phyloP scores from a whole-genome alignment of 2,113 vertebrate species.

The Pelmatolapia mariae region DNA sequence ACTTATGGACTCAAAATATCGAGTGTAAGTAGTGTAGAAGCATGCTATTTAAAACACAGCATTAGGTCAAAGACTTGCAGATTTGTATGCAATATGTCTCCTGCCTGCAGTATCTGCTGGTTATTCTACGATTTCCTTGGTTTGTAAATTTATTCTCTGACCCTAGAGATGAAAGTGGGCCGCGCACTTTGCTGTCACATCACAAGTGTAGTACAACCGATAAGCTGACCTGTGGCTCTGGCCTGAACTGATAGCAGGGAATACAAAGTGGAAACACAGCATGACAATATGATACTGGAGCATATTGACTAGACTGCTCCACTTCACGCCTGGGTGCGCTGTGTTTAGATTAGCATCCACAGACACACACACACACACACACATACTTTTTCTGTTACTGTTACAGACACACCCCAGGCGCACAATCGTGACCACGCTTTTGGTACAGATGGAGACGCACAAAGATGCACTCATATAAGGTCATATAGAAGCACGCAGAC shows the following conservation, averaged over 20 bases:
- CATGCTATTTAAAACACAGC: background rate
- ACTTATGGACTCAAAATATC: background rate
- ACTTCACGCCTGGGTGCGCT: constrained; percentile 46
- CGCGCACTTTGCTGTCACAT: background rate
- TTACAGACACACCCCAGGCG: background rate
- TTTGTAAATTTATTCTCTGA: background rate
- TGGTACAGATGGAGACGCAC: background rate
- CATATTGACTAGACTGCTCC: constrained; percentile 41
- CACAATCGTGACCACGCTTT: background rate
- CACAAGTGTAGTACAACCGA: background rate
- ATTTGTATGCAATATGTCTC: background rate
- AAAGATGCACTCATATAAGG: background rate
- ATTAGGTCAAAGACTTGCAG: background rate
- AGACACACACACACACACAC: background rate
- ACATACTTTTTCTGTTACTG: background rate
- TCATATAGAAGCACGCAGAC: background rate
- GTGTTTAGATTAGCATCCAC: constrained; percentile 24
- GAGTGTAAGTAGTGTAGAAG: background rate
- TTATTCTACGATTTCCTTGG: background rate
- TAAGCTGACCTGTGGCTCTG: background rate
- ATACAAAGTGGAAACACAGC: constrained; percentile 27
- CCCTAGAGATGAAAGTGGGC: background rate
- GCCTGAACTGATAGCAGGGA: background rate
- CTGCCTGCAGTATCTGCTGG: background rate
- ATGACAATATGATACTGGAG: constrained; percentile 20